Conservation (phyloP, 2,113 vertebrate species). For the Microtus pennsylvanicus region DNA sequence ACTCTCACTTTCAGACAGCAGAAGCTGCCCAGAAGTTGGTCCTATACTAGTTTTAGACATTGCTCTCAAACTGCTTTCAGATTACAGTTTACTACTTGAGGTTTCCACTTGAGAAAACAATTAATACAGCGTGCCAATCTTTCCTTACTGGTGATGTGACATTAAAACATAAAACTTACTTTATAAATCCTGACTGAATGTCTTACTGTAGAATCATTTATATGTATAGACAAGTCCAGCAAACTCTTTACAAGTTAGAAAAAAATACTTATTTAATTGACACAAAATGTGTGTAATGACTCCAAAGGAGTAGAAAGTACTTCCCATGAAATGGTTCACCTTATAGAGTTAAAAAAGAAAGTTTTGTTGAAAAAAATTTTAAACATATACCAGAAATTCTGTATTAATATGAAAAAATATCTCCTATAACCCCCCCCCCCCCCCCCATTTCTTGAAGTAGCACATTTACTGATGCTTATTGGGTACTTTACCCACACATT, state of each 20-base stretch:
- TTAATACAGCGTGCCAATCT: neutral
- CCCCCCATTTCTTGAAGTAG: neutral
- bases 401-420: neutral
- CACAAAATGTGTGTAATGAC: slow-evolving; percentile 72
- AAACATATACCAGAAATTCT: neutral
- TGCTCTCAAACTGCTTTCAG: slow-evolving; percentile 26
- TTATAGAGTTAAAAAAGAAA: slow-evolving; percentile 42
- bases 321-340: slow-evolving; percentile 76
- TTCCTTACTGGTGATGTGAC: slow-evolving; percentile 17
- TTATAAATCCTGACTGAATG: neutral
- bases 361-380: slow-evolving; percentile 38
- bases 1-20: neutral
- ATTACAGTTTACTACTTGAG: slow-evolving; percentile 15
- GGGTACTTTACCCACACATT: slow-evolving; percentile 23
- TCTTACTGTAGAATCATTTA: neutral
- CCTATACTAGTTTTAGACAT: neutral
- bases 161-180: slow-evolving; percentile 14
- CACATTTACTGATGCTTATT: slow-evolving; percentile 37
- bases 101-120: slow-evolving; percentile 32
- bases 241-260: slow-evolving; percentile 30
- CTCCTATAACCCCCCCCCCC: neutral
- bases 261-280: slow-evolving; percentile 34
- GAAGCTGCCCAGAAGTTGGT: neutral
- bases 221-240: neutral
- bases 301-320: slow-evolving; percentile 78